A percentile compares a stretch with the other conserved stretches of the same genome.
Evolutionary conservation across 2,888 invertebrate species (phyloP).

Genomic region (Raillietiella orientalis): DNA sequence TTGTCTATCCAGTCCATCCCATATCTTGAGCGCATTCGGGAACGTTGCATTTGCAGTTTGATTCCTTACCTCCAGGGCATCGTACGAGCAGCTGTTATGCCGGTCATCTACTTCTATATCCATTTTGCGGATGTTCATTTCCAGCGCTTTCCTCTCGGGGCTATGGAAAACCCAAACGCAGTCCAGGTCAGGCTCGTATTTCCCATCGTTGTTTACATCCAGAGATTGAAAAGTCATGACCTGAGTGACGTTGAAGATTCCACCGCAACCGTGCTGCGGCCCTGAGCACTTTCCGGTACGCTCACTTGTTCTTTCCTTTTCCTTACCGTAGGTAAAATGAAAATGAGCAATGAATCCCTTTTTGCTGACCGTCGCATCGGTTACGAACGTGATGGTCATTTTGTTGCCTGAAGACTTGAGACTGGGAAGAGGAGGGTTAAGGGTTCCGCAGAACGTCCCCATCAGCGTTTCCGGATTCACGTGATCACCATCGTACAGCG

Average conservation of each 20-base stretch:
- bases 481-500: conserved; percentile 21
- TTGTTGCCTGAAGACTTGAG: conserved; percentile 24
- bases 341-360: conserved; percentile 13
- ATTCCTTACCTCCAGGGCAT: too few species aligned
- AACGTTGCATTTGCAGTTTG: too few species aligned
- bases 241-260: conserved; percentile 8
- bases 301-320: neutral
- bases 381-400: conserved; percentile 21
- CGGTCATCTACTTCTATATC: too few species aligned
- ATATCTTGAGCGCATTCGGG: too few species aligned
- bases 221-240: conserved; percentile 9
- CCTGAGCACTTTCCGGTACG: neutral
- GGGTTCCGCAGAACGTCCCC: conserved; percentile 29
- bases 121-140: too few species aligned
- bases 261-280: conserved; percentile 12
- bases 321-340: conserved; percentile 15
- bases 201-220: conserved; percentile 11
- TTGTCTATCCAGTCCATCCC: too few species aligned
- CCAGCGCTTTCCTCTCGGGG: too few species aligned
- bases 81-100: too few species aligned
- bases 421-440: conserved; percentile 18
- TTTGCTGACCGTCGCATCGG: conserved; percentile 8
- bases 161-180: conserved; percentile 36
- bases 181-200: conserved; percentile 29
- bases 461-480: conserved; percentile 16